Evolutionary conservation across 2,113 vertebrate species (phyloP).

Genomic region (Elephas maximus): DNA sequence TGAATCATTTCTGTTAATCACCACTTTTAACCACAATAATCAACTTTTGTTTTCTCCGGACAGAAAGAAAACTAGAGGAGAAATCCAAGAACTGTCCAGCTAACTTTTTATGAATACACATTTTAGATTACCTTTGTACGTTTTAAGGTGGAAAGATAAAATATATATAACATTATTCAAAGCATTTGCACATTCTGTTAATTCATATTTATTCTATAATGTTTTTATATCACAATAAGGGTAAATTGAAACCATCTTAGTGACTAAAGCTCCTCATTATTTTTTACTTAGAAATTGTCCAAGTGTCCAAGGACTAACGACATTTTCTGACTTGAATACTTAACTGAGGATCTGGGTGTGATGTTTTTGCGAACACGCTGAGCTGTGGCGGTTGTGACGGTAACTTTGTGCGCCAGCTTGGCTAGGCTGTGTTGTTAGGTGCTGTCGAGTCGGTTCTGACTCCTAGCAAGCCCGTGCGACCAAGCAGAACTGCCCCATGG

Average conservation of each 20-base stretch:
- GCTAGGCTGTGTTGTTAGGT: no score
- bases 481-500: no score
- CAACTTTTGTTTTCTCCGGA: background rate
- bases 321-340: constrained; percentile 14
- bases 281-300: constrained; percentile 9
- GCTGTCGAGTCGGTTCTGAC: no score
- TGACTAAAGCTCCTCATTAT: background rate
- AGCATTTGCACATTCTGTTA: background rate
- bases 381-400: no score
- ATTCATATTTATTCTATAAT: constrained; percentile 41
- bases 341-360: background rate
- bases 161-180: background rate
- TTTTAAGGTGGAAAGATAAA: background rate
- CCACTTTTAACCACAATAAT: constrained; percentile 33
- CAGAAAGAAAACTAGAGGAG: background rate
- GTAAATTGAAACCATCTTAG: constrained; percentile 2
- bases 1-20: constrained; percentile 34
- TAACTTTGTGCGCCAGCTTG: no score
- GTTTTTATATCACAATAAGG: background rate
- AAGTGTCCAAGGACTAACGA: background rate
- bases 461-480: no score
- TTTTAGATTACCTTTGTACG: background rate
- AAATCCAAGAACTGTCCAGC: background rate
- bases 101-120: background rate
- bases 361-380: background rate